Percentiles rank a stretch among this genome's conserved stretches.
phyloP scores from a whole-genome alignment of 1,140 invertebrate species.

The Myzus persicae region DNA sequence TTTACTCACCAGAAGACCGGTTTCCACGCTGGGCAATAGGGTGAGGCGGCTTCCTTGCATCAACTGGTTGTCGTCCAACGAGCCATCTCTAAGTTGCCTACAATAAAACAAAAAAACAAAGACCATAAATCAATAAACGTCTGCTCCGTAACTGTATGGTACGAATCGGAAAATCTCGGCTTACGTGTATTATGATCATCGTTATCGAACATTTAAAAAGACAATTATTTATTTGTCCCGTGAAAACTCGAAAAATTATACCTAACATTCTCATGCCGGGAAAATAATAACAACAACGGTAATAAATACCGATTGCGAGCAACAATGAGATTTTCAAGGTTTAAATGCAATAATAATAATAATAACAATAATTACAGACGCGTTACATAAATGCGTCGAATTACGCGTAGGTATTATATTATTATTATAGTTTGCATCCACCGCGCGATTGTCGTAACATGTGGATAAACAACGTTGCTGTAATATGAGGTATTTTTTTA shows the following conservation, averaged over 20 bases:
- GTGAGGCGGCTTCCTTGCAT: slow-evolving; percentile 87
- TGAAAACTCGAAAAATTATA: slow-evolving; percentile 5
- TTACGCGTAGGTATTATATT: slow-evolving; percentile 26
- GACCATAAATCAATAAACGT: slow-evolving; percentile 45
- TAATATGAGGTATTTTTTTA: background rate
- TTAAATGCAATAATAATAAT: slow-evolving; percentile 38
- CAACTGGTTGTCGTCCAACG: slow-evolving; percentile 84
- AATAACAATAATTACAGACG: slow-evolving; percentile 32
- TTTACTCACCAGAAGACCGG: slow-evolving; percentile 86
- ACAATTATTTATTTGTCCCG: background rate
- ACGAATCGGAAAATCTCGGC: background rate
- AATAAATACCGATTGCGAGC: slow-evolving; percentile 21
- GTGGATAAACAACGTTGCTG: slow-evolving; percentile 7
- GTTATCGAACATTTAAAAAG: background rate
- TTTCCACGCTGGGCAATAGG: slow-evolving; percentile 90
- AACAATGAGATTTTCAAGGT: slow-evolving; percentile 49
- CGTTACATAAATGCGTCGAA: slow-evolving; percentile 43
- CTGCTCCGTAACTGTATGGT: background rate
- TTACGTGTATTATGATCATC: background rate
- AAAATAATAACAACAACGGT: background rate
- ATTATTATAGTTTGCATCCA: slow-evolving; percentile 5
- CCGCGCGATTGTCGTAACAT: background rate
- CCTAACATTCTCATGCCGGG: background rate
- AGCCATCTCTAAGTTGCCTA: slow-evolving; percentile 88
- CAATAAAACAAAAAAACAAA: slow-evolving; percentile 62